Base-by-base conservation (phyloP, 2,888 invertebrate species). In the Pheosia tremula region DNA sequence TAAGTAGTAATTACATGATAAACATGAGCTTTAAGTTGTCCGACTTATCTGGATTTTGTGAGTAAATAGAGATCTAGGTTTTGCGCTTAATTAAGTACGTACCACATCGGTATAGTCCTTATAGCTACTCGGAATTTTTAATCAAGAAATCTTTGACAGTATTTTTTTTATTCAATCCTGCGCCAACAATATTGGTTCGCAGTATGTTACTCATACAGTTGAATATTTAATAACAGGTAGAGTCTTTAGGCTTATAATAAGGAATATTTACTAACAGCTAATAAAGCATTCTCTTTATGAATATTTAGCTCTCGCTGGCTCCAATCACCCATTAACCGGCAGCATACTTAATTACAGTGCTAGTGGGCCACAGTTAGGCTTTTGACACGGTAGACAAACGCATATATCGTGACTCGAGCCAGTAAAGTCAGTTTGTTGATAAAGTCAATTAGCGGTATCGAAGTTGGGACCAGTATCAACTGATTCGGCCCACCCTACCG, bases 401-500 rank as follows among this genome's bases (percentile, higher is more conserved):
- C 90, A 87, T 91, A 90, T 92, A 90, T 93, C 93, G 93, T 93
- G 93, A 92, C 92, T 92, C 81, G 80, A 82, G 87, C 90, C 92
- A 89, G 91, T 93, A 92, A 93, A 91, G 89, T 92, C 89, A 83
- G 91, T 93, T 92, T 93, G 93, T 93, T 93, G 93, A 93, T 93
- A 93, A 93, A 93, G 93, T 92, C 93, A 93, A 93, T 93, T 93
- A 93, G 92, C 85, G 85, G 88, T 91, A 91, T 92, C 93, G 90
- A 88, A 93, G 91, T 87, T 86, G 91, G 88, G 90, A 88, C 90
- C 87, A 85, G 88, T 89, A 92, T 91, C 89, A 90, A 87, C 83
- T 85, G 89, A 89, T 88, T 86, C 83, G 81, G 87, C 91, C 91
- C 93, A 89, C 91, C 89, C 88, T 86, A 88, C 82, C 75, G 77